Conservation (phyloP, 2,113 vertebrate genomes). For the Calcarius ornatus region DNA sequence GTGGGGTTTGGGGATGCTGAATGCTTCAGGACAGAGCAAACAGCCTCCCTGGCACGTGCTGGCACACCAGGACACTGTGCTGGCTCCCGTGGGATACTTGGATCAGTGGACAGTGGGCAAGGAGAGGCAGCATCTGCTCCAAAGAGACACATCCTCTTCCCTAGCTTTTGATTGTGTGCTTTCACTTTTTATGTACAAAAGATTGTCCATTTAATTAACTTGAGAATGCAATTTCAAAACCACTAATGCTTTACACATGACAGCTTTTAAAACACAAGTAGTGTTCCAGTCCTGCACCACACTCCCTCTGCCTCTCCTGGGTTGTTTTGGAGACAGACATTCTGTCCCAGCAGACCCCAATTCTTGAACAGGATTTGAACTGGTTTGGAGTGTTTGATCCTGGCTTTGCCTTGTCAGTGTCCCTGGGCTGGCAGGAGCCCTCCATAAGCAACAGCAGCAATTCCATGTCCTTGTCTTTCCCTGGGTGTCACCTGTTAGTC, state of each 20-base stretch:
- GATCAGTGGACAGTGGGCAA: neutral
- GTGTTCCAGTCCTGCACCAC: constrained; percentile 44
- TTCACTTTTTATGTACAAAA: constrained; percentile 82
- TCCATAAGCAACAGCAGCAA: fast-evolving
- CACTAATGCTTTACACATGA: constrained; percentile 83
- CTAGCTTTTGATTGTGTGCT: constrained; percentile 75
- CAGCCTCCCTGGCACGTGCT: constrained; percentile 24
- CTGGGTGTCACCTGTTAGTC: neutral
- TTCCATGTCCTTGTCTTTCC: neutral
- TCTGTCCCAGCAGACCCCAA: fast-evolving
- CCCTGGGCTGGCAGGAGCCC: neutral
- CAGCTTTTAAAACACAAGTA: constrained; percentile 80
- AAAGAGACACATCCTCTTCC: constrained; percentile 54
- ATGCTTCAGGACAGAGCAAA: neutral
- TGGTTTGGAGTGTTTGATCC: neutral
- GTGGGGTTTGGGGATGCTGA: neutral
- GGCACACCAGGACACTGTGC: constrained; percentile 17
- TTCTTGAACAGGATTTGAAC: neutral
- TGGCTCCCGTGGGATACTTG: neutral
- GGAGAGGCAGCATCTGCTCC: neutral
- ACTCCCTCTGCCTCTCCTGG: neutral
- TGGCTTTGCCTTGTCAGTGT: neutral
- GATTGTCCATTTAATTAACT: constrained; percentile 86
- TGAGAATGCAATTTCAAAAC: constrained; percentile 82
- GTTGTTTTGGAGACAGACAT: neutral